Evolutionary conservation across 2,888 invertebrate species (phyloP), one percentile per base, ranked within the genome.

Genomic region (Andrena flavipes): DNA sequence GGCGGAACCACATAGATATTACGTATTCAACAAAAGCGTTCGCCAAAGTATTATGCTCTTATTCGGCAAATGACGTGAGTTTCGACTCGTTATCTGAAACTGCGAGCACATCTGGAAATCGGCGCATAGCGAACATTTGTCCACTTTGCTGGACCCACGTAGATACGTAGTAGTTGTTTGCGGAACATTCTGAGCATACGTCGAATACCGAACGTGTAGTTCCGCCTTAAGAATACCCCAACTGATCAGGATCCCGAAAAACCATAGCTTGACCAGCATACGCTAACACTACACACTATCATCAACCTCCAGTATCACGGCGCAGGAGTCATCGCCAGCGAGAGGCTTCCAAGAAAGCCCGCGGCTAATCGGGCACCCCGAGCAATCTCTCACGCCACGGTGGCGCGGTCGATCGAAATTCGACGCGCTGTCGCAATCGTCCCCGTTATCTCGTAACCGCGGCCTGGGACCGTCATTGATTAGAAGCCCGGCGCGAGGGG

Each of bases 401-500:
- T 10, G 23, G 23, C 56, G 23, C 23, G 23, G 42, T 35, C 51
- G 20, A 7, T 29, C 30, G 16, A 54, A 13, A 20, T 56, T 23
- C 56, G 29, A 29, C 29, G 29, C 13, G 29, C 2, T 64, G 23
- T 33, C 70, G 63, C 30, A 56, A 70, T 35, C 59, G 26, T 35
- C n/a, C 35, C 6, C 56, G 23, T 59, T 30, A 59, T 48, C 20
- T 13, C 10, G 56, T 20, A 23, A 48, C 30, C 64, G 20, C 2
- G 20, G 16, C 6, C 23, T 10, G 20, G 26, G 30, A 4, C 16
- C n/a, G 51, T 62, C 54, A 20, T 42, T 54, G 76, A 79, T 80
- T 80, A 80, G 74, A 62, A 48, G 13, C 4, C 23, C 29, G 16
- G n/a, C n/a, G 54, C 63, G 65, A 3, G 20, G 13, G 20, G 29